Conservation (phyloP, 2,888 invertebrate species). For the Meteorus colon region DNA sequence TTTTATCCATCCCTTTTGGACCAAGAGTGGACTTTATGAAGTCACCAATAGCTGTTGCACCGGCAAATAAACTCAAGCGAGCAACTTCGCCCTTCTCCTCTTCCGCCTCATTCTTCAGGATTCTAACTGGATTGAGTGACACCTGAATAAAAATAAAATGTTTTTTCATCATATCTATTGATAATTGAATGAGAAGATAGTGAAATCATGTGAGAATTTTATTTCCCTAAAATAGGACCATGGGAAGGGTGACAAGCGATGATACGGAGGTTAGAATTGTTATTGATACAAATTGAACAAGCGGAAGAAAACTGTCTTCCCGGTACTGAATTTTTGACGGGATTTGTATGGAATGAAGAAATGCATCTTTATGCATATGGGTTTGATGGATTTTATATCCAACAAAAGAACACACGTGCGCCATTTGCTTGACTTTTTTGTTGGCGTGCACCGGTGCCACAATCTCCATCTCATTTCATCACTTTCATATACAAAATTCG, state of each 20-base stretch:
- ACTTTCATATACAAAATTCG: no score
- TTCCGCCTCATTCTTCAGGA: slow-evolving; percentile 96
- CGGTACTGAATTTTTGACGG: background rate
- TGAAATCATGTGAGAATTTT: background rate
- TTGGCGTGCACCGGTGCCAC: slow-evolving; percentile 42
- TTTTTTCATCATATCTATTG: background rate
- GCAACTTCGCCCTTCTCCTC: slow-evolving; percentile 99
- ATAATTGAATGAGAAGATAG: background rate
- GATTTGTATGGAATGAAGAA: background rate
- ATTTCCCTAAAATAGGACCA: background rate
- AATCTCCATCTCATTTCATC: background rate
- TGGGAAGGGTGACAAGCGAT: background rate
- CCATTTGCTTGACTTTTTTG: slow-evolving; percentile 59
- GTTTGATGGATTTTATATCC: background rate
- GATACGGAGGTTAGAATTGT: background rate
- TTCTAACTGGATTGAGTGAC: slow-evolving; percentile 93
- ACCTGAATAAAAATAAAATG: slow-evolving; percentile 76
- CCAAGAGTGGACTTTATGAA: slow-evolving; percentile 98
- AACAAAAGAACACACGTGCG: slow-evolving; percentile 59
- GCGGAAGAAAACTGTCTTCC: background rate
- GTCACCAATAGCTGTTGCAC: slow-evolving; percentile 99
- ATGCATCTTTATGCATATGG: background rate
- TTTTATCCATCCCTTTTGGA: slow-evolving; percentile 99
- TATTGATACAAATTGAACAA: background rate
- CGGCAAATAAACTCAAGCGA: slow-evolving; percentile 97